Evolutionary conservation across 2,888 invertebrate species (phyloP).

Genomic region (Isotomurus palustris): DNA sequence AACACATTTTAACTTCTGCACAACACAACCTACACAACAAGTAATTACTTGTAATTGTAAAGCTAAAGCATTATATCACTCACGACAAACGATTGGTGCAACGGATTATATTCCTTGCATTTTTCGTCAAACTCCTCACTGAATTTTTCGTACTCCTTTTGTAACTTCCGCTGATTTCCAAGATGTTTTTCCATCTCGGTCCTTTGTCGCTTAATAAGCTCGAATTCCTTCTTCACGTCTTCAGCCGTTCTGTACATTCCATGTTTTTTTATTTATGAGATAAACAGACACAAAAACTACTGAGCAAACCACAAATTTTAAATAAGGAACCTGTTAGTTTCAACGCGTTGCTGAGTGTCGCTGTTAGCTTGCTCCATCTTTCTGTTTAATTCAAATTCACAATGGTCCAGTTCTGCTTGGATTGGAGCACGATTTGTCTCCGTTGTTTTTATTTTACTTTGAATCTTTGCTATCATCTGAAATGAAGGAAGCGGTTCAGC

Average conservation of each 20-base stretch:
- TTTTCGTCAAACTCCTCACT: slow-evolving; percentile 3
- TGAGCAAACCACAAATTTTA: not conserved
- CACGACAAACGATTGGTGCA: slow-evolving; percentile 11
- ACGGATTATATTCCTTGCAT: slow-evolving; percentile 9
- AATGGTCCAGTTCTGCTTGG: not conserved
- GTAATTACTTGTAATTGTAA: not conserved
- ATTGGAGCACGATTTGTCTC: not conserved
- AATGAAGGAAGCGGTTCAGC: not conserved
- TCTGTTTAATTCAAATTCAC: slow-evolving; percentile 2
- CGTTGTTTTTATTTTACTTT: not conserved
- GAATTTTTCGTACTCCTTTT: not conserved
- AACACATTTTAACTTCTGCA: too few relatives aligned
- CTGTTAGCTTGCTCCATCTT: slow-evolving; percentile 8
- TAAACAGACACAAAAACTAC: not conserved
- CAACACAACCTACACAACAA: too few relatives aligned
- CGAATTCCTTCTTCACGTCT: slow-evolving; percentile 18
- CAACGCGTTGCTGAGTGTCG: slow-evolving; percentile 5
- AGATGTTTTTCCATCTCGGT: slow-evolving; percentile 17
- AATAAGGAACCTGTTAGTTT: slow-evolving; percentile 6
- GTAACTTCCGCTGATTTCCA: slow-evolving; percentile 17
- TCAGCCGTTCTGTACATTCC: slow-evolving; percentile 3
- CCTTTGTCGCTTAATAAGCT: slow-evolving; percentile 15
- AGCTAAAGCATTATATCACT: not conserved
- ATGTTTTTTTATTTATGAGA: not conserved
- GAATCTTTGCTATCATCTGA: not conserved